Base-by-base conservation (phyloP, 2,888 invertebrate species). In the Dryobota labecula region DNA sequence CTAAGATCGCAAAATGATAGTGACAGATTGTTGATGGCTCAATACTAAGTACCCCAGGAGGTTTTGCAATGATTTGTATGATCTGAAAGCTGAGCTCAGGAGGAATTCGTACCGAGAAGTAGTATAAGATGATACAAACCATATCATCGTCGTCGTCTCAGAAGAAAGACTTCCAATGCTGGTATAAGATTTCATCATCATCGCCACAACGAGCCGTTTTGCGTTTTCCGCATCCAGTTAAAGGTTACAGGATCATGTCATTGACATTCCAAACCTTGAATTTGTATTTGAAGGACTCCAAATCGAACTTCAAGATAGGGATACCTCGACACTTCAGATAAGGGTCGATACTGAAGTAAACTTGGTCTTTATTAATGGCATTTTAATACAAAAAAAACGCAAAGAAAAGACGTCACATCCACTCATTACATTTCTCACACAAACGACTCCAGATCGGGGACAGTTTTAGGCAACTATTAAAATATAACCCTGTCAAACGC, bases 401-500 rank as follows among this genome's bases (percentile, higher is more conserved):
- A 18, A 18, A 63, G 8, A 47, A 49, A 70, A 62, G 41, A 30
- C 27, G 54, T 64, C 63, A 63, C 38, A 63, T 64, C 68, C 53
- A 62, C 62, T 70, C 70, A 53, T 36, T 67, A 83, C 71, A 82
- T 82, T 84, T 83, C 75, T 80, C 8, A 36, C n/a, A 57, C 38
- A 38, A 67, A 5, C 20, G 64, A 78, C 78, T 82, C 76, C 76
- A 83, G 89, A 90, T 89, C 86, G 85, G 82, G 86, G 87, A 88
- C 90, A 89, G 84, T 90, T 91, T 91, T 89, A 89, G 84, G 85
- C 84, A 90, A 90, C 91, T 93, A 92, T 93, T 91, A 93, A 92
- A 93, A 91, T 92, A 93, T 93, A 92, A 88, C 89, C 91, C 91
- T 92, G 91, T 92, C 92, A 90, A 86, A 92, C 85, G 88, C 92